Base-by-base conservation (phyloP, 1,140 invertebrate species). In the Panulirus ornatus region DNA sequence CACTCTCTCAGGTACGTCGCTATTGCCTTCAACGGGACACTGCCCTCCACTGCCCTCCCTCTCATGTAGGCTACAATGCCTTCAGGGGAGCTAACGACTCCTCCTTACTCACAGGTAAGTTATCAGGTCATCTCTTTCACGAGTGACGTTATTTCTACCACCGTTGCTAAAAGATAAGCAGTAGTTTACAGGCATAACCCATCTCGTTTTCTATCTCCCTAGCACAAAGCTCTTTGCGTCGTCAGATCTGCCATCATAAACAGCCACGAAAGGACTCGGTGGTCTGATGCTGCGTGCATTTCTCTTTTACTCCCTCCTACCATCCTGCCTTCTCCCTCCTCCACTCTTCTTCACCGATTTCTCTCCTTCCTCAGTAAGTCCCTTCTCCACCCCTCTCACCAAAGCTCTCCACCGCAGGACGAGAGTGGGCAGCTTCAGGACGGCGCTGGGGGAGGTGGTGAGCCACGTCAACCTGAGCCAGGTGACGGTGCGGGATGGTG, bases 401-500 rank as follows among this genome's bases (percentile, higher is more conserved):
- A 47, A 6, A 6, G 14, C n/a, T 47, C 34, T 63, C 40, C 16
- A 38, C 71, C 8, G 8, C 44, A 86, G 84, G 34, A 88, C 86
- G 40, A 78, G 86, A 36, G 75, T 81, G 75, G 76, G 76, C 19
- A 88, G 86, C 63, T 88, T 79, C 54, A 42, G 85, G 40, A 84
- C 81, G 14, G 54, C 84, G 42, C 79, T 83, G 51, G 90, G 88
- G 36, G 85, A 89, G 81, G 76, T 91, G 79, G 86, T 86, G 63
- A 88, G 86, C 54, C 44, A 84, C 22, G 81, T 91, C 1, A 91
- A 82, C 40, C 90, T 91, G 27, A 90, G 86, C 63, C 66, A 84
- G 19, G 91, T 84, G 34, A 84, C 86, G 27, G 38, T 58, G 40
- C 44, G 81, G 47, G 90, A 93, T 78, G 91, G 84, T 75, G 93